Evolutionary conservation across 2,888 invertebrate genomes (phyloP).

Genomic region (Acleris sparsana): DNA sequence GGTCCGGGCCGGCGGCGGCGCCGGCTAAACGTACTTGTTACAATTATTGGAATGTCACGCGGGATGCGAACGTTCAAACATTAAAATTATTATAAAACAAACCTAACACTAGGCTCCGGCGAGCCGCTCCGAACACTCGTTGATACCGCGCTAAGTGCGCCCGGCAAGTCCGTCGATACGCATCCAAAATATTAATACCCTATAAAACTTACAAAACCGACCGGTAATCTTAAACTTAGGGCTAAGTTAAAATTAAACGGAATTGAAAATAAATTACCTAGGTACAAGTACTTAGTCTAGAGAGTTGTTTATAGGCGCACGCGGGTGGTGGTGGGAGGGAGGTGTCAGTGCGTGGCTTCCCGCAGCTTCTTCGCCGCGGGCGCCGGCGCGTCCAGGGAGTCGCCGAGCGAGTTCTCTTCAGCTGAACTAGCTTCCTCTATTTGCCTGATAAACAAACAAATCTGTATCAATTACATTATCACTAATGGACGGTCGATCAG

Average conservation of each 20-base stretch:
- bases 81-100: conserved; percentile 69
- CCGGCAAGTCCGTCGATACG: conserved; percentile 63
- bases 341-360: conserved; percentile 78
- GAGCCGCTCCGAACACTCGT: conserved; percentile 69
- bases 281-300: conserved; percentile 83
- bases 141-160: conserved; percentile 69
- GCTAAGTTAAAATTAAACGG: conserved; percentile 83
- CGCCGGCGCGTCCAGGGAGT: conserved; percentile 63
- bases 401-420: conserved; percentile 82
- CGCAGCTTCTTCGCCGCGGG: conserved; percentile 76
- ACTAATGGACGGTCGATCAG: no score
- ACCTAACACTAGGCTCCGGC: conserved; percentile 68
- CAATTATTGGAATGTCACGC: conserved; percentile 82
- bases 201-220: conserved; percentile 84
- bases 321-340: conserved; percentile 68
- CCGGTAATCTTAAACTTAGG: conserved; percentile 80
- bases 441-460: conserved; percentile 58
- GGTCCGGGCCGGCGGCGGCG: conserved; percentile 61
- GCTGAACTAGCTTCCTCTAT: conserved; percentile 81
- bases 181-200: conserved; percentile 76
- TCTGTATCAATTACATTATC: conserved; percentile 3
- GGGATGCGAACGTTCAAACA: conserved; percentile 76
- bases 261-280: conserved; percentile 85
- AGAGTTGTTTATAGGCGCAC: conserved; percentile 81
- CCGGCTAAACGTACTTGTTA: conserved; percentile 60